These are phyloP conservation scores for Epiblema foenella DNA, from an alignment of 2,888 invertebrate genomes.

Conservation along the genomic window DNA sequence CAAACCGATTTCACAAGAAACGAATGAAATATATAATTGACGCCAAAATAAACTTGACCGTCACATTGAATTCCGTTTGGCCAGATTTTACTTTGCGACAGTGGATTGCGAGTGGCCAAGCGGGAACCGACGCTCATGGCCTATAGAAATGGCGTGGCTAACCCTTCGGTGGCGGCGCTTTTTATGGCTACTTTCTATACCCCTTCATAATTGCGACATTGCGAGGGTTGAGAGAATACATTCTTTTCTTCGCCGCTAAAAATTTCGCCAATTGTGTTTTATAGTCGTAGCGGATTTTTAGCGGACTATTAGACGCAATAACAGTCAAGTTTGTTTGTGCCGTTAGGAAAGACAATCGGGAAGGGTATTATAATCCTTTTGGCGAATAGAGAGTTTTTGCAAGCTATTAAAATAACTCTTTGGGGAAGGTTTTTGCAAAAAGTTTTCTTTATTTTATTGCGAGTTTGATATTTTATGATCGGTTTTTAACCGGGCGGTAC, in stretches of 20 bases:
- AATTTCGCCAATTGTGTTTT: conserved; percentile 50
- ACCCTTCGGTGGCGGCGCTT: conserved; percentile 79
- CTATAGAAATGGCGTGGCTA: conserved; percentile 75
- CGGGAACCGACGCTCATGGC: conserved; percentile 62
- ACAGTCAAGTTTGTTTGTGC: conserved; percentile 49
- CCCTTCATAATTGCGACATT: conserved; percentile 80
- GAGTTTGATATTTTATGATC: conserved; percentile 1
- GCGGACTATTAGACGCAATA: conserved; percentile 44
- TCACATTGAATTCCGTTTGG: conserved; percentile 3
- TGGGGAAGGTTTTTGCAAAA: conserved; percentile 22
- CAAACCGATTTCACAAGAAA: neutral
- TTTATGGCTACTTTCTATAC: conserved; percentile 82
- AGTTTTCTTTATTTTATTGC: conserved; percentile 12
- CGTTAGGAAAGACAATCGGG: conserved; percentile 52
- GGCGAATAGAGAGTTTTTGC: conserved; percentile 37
- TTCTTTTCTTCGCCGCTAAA: conserved; percentile 59
- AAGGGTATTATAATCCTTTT: conserved; percentile 41
- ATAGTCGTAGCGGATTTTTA: conserved; percentile 43
- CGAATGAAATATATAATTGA: neutral
- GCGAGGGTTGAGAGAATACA: conserved; percentile 71
- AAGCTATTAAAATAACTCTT: conserved; percentile 41
- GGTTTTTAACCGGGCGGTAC: neutral
- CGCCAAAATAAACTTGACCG: conserved; percentile 56
- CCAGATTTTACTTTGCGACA: conserved; percentile 69
- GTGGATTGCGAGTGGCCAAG: conserved; percentile 63